A percentile compares a stretch with the other conserved stretches of the same genome.
Conservation (phyloP, 2,888 invertebrate species). For the Andrena haemorrhoa region DNA sequence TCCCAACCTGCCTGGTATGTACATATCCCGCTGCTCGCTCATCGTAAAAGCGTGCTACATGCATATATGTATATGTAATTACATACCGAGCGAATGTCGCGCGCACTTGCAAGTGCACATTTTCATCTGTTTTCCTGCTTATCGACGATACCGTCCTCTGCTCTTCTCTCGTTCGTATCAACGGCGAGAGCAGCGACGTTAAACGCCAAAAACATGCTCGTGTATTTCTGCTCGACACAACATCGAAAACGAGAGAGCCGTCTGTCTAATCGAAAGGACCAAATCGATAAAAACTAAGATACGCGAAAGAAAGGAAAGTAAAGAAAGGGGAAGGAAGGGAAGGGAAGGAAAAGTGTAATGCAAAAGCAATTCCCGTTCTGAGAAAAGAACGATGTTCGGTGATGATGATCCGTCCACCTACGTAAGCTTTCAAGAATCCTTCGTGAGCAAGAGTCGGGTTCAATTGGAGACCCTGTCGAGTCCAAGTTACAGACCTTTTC, state of each 20-base stretch:
- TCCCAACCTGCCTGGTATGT: too few species aligned
- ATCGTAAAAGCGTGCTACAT: too few species aligned
- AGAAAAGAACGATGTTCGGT: conserved; percentile 36
- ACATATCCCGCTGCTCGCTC: too few species aligned
- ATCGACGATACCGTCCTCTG: conserved; percentile 45
- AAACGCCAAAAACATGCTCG: conserved; percentile 24
- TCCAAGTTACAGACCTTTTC: conserved; percentile 9
- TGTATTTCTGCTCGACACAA: conserved; percentile 21
- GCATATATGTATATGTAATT: too few species aligned
- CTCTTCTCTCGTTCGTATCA: conserved; percentile 1
- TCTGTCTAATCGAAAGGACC: conserved; percentile 42
- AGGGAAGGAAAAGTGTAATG: neutral
- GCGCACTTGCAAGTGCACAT: conserved; percentile 1
- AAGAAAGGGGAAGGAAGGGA: neutral
- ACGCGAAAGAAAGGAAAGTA: neutral
- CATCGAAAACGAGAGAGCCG: conserved; percentile 19
- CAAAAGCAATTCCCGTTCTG: conserved; percentile 12
- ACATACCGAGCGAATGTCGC: neutral
- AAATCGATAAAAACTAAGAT: conserved; percentile 38
- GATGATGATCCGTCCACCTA: conserved; percentile 69
- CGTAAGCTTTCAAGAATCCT: conserved; percentile 37
- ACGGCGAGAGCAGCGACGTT: conserved; percentile 50
- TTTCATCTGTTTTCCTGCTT: neutral
- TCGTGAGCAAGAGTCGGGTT: conserved; percentile 19
- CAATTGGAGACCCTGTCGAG: neutral